Base-by-base conservation (phyloP, 1,140 invertebrate genomes). In the Aporrectodea caliginosa region DNA sequence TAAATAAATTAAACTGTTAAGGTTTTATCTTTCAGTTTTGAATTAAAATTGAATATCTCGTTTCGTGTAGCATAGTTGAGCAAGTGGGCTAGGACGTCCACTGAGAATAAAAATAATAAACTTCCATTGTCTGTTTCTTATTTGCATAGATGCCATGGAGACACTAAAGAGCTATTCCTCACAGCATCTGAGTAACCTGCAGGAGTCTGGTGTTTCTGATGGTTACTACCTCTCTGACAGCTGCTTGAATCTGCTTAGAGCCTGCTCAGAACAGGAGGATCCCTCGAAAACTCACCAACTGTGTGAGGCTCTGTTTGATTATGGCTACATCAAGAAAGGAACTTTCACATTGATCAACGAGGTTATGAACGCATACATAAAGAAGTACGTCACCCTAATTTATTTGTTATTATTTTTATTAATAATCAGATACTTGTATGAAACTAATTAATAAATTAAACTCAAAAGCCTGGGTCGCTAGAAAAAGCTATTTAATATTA, bases 261-360 rank as follows among this genome's bases (percentile, higher is more conserved):
- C 78, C n/a, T 32, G 33, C 33, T 72, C 22, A 0, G 43, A 74
- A 69, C 29, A 43, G 16, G 43, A 43, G 16, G 74, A 43, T 14
- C 69, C 74, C 16, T 31, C 30, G 16, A 31, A 31, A 16, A 32
- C 75, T 33, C 76, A 70, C 12, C 33, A 79, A 16, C n/a, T 81
- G n/a, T 27, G 79, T 16, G 35, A 79, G 16, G 27, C 68, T 12
- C 33, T 81, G 1, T 81, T 76, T 69, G 35, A 81, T 30, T 32
- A 31, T 35, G 80, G 80, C n/a, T 81, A 71, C 78, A 73, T 81
- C n/a, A 81, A 81, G 73, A 35, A 34, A n/a, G 74, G 35, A 0
- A 79, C 77, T 0, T 79, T 58, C 68, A 33, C 31, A 34, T 58
- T 81, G 74, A 31, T 79, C 6, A 68, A 75, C 14, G n/a, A 70